phyloP scores from a whole-genome alignment of 2,888 invertebrate genomes.

The Idaea straminata region DNA sequence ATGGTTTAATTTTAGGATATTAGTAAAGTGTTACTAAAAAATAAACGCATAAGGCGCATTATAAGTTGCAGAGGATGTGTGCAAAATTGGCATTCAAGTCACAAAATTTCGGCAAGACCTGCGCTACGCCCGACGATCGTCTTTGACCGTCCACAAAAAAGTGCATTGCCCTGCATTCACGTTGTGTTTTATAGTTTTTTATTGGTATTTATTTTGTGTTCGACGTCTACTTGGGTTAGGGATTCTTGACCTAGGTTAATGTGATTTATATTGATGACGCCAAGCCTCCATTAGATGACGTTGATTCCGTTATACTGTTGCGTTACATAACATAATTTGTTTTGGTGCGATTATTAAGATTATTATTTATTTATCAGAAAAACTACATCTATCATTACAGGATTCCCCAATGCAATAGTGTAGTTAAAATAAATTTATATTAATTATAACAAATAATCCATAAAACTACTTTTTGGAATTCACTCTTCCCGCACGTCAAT shows the following conservation, averaged over 20 bases:
- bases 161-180: constrained; percentile 68
- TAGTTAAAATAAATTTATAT: too few relatives aligned
- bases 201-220: constrained; percentile 51
- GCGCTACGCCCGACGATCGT: constrained; percentile 49
- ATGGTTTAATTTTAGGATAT: neutral
- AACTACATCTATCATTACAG: too few relatives aligned
- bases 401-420: too few relatives aligned
- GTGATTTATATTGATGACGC: constrained; percentile 61
- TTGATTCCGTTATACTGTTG: constrained; percentile 11
- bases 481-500: too few relatives aligned
- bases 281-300: constrained; percentile 27
- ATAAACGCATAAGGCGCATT: neutral
- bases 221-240: constrained; percentile 64
- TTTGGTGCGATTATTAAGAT: neutral
- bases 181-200: constrained; percentile 49
- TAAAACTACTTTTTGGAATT: too few relatives aligned
- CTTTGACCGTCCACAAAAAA: constrained; percentile 64
- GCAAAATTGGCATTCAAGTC: constrained; percentile 58
- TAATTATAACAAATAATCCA: too few relatives aligned
- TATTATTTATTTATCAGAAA: too few relatives aligned
- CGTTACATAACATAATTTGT: neutral
- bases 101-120: constrained; percentile 47
- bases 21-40: neutral
- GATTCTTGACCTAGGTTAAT: constrained; percentile 76
- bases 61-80: constrained; percentile 5